Conservation (phyloP, 2,888 invertebrate species). For the Aquatica leii region DNA sequence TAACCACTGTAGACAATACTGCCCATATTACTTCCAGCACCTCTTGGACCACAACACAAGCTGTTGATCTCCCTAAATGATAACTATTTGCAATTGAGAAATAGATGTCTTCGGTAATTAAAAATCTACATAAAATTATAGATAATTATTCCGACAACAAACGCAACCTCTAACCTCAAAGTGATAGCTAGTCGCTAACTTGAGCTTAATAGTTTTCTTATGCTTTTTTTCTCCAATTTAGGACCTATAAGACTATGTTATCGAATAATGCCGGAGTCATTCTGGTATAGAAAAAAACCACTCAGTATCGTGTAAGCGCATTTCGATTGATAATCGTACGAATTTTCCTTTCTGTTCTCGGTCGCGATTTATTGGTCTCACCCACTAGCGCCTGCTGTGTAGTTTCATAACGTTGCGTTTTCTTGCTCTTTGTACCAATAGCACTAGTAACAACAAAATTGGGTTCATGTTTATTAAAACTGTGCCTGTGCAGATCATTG, state of each 20-base stretch:
- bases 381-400: conserved; percentile 25
- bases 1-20: not conserved
- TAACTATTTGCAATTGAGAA: conserved; percentile 20
- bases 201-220: not conserved
- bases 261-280: conserved; percentile 10
- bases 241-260: not conserved
- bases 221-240: not conserved
- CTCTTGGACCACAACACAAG: conserved; percentile 3
- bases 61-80: conserved; percentile 12
- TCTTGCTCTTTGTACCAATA: not conserved
- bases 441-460: not conserved
- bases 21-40: not conserved
- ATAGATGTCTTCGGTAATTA: conserved; percentile 10
- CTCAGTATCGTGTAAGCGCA: conserved; percentile 6
- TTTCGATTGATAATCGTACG: conserved; percentile 35
- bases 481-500: too few relatives aligned
- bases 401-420: too few relatives aligned
- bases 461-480: too few relatives aligned
- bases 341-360: conserved; percentile 36
- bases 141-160: not conserved
- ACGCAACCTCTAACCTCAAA: conserved; percentile 43
- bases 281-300: conserved; percentile 14
- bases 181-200: conserved; percentile 39
- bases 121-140: not conserved
- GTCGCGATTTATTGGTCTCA: conserved; percentile 37